Percentiles rank a stretch among this genome's conserved stretches.
These are phyloP conservation scores for Melanchra persicariae DNA, from an alignment of 2,888 invertebrate genomes.

Conservation along the genomic window DNA sequence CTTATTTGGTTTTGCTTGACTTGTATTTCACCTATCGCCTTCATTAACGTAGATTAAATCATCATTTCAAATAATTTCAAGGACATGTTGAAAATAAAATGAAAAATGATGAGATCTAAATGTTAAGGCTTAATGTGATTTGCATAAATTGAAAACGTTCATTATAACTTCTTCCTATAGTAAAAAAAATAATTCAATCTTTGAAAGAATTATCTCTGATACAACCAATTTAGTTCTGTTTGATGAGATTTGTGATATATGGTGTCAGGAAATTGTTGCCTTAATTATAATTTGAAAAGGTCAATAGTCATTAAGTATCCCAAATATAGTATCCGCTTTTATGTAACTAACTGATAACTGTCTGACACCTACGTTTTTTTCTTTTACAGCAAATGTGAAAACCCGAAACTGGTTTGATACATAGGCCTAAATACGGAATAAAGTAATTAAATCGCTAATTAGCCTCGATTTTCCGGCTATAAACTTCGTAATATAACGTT, in stretches of 20 bases:
- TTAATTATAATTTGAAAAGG: slow-evolving; percentile 43
- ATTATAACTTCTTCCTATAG: slow-evolving; percentile 8
- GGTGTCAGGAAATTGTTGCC: slow-evolving; percentile 39
- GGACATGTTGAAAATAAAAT: slow-evolving; percentile 44
- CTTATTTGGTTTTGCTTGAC: no score
- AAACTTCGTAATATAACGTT: slow-evolving; percentile 27
- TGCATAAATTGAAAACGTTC: slow-evolving; percentile 51
- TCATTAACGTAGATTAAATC: slow-evolving; percentile 1
- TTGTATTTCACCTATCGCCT: no score
- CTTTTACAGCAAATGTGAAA: slow-evolving; percentile 11
- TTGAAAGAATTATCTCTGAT: slow-evolving; percentile 13
- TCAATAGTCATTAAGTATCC: slow-evolving; percentile 45
- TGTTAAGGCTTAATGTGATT: slow-evolving; percentile 59
- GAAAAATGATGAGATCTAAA: slow-evolving; percentile 54
- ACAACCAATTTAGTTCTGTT: slow-evolving; percentile 23
- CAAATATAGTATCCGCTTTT: slow-evolving; percentile 33
- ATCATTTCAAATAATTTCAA: slow-evolving; percentile 42
- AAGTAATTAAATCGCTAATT: slow-evolving; percentile 23
- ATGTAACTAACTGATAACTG: slow-evolving; percentile 24
- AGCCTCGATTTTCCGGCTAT: slow-evolving; percentile 34
- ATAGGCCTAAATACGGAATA: slow-evolving; percentile 18
- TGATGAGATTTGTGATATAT: slow-evolving; percentile 44
- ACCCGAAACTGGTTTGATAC: slow-evolving; percentile 9
- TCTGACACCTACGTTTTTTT: slow-evolving; percentile 36
- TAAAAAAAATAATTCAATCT: slow-evolving; percentile 29